Conservation (phyloP, 2,797 vertebrate species). For the Arctocebus calabarensis region DNA sequence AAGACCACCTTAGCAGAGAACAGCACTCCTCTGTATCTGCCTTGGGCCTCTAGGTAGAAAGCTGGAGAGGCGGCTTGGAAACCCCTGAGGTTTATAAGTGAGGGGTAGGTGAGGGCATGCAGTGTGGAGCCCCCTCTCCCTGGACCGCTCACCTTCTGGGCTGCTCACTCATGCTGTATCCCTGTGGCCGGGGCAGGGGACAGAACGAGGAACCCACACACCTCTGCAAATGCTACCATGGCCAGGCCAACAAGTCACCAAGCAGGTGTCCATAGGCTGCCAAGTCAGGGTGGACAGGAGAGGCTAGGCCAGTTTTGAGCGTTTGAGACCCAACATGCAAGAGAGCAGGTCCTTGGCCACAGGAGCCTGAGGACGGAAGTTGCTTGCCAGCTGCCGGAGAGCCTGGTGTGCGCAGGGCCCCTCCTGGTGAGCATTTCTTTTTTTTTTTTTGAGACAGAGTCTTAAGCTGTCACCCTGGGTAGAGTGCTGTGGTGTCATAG, state of each 20-base stretch:
- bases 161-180: not conserved
- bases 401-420: no score
- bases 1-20: not conserved
- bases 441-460: no score
- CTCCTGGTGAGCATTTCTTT: no score
- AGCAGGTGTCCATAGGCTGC: not conserved
- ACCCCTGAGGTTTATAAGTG: not conserved
- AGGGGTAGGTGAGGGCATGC: rapidly evolving
- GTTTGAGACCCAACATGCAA: not conserved
- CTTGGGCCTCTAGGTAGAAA: rapidly evolving
- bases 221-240: not conserved
- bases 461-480: no score
- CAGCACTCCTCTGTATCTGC: rapidly evolving
- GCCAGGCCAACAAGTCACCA: not conserved
- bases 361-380: not conserved
- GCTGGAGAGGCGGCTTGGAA: not conserved
- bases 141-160: not conserved
- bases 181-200: not conserved
- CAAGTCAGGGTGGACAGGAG: not conserved
- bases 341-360: not conserved
- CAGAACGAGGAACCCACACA: not conserved
- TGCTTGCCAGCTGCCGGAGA: not conserved
- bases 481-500: no score
- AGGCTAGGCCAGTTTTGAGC: not conserved
- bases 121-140: not conserved